Percentiles rank a stretch among this genome's conserved stretches.
phyloP scores from a whole-genome alignment of 2,888 invertebrate genomes.

The Andrena bicolor region DNA sequence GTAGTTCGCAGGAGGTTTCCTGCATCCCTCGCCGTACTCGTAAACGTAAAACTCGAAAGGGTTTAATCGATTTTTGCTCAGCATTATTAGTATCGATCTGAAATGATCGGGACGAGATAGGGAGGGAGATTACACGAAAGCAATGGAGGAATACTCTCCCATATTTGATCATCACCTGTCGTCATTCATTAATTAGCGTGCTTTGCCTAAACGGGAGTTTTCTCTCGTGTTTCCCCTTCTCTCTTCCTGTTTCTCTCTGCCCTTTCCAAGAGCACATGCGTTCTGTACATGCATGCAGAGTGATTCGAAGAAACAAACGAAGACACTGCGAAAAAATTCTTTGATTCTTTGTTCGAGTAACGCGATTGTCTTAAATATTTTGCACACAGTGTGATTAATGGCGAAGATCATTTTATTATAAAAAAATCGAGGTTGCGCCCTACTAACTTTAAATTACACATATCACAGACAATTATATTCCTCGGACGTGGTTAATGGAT shows the following conservation, averaged over 20 bases:
- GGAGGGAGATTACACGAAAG: slow-evolving; percentile 28
- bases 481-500: too few relatives aligned
- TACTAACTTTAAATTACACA: too few relatives aligned
- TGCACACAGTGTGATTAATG: too few relatives aligned
- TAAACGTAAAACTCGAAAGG: slow-evolving; percentile 21
- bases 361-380: too few relatives aligned
- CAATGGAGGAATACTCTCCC: slow-evolving; percentile 22
- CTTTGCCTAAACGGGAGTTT: slow-evolving; percentile 42
- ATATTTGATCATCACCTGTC: slow-evolving; percentile 49
- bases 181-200: slow-evolving; percentile 50
- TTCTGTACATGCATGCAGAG: neutral
- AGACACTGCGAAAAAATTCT: neutral
- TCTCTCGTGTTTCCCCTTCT: slow-evolving; percentile 47
- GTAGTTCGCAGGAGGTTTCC: neutral
- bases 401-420: too few relatives aligned
- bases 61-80: slow-evolving; percentile 47
- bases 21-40: neutral
- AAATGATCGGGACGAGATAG: neutral
- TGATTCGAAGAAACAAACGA: neutral
- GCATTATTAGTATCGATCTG: slow-evolving; percentile 29
- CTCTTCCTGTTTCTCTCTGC: slow-evolving; percentile 29
- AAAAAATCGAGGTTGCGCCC: too few relatives aligned
- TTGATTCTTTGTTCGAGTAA: too few relatives aligned
- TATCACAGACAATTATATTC: too few relatives aligned
- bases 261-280: neutral